Evolutionary conservation across 2,888 invertebrate genomes (phyloP).

Genomic region (Odontocolon sp.): DNA sequence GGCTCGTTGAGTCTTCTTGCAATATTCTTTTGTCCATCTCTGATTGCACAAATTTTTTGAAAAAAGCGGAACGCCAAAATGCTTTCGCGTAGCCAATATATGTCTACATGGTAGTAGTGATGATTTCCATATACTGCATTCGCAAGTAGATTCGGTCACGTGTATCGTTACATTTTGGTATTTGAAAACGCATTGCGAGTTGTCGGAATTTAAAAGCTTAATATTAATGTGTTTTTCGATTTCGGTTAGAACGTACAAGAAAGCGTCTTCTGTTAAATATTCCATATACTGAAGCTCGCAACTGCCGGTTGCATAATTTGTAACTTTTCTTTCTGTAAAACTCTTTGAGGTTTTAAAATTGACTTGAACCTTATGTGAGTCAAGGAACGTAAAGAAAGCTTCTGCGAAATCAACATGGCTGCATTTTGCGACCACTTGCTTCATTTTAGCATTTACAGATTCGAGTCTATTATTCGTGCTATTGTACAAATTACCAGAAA

Average conservation of each 20-base stretch:
- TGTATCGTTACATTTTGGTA: not conserved
- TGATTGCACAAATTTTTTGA: slow-evolving; percentile 17
- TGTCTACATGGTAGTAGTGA: slow-evolving; percentile 43
- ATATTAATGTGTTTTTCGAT: not conserved
- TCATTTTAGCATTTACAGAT: slow-evolving; percentile 18
- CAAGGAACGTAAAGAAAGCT: not conserved
- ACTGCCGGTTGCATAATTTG: not conserved
- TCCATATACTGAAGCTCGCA: not conserved
- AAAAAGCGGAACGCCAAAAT: slow-evolving; percentile 22
- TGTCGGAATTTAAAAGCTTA: not conserved
- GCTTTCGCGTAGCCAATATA: slow-evolving; percentile 43
- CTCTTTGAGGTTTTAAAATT: not conserved
- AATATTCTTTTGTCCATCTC: slow-evolving; percentile 52
- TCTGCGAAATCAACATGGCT: slow-evolving; percentile 5
- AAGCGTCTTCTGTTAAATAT: not conserved
- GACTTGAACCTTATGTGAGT: not conserved
- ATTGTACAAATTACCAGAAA: not conserved
- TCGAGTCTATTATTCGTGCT: slow-evolving; percentile 11
- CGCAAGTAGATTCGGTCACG: slow-evolving; percentile 18
- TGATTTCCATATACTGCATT: slow-evolving; percentile 32
- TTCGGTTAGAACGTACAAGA: not conserved
- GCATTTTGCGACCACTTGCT: slow-evolving; percentile 7
- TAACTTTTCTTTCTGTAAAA: not conserved
- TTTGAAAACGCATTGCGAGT: not conserved
- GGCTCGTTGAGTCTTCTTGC: slow-evolving; percentile 31